phyloP scores from a whole-genome alignment of 53 echinoderm and acorn worm genomes.

The Actinopyga echinites region DNA sequence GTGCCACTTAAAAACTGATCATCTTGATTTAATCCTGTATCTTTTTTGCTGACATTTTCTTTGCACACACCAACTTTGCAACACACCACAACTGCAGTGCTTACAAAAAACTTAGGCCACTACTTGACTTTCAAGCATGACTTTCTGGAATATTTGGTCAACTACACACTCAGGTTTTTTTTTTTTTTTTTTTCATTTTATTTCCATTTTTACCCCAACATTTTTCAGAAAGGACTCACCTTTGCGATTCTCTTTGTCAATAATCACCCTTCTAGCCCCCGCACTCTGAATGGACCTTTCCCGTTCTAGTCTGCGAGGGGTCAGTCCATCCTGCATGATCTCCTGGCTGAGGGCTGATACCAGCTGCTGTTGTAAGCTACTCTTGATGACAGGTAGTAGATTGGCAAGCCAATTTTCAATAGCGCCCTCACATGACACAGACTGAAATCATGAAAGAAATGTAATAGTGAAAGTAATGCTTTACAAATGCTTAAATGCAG shows the following conservation, averaged over 20 bases:
- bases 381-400: slow-evolving; percentile 74
- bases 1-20: too few relatives aligned
- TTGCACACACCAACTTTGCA: too few relatives aligned
- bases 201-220: too few relatives aligned
- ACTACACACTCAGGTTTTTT: too few relatives aligned
- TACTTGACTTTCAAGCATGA: neutral
- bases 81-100: too few relatives aligned
- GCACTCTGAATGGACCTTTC: slow-evolving; percentile 95
- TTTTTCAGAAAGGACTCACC: too few relatives aligned
- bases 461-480: neutral
- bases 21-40: too few relatives aligned
- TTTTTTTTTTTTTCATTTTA: too few relatives aligned
- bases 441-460: slow-evolving; percentile 29
- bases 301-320: slow-evolving; percentile 13
- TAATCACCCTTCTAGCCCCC: slow-evolving; percentile 81
- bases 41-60: too few relatives aligned
- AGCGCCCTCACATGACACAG: slow-evolving; percentile 88
- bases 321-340: slow-evolving; percentile 58
- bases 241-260: slow-evolving; percentile 62
- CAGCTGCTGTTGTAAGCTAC: slow-evolving; percentile 81
- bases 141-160: too few relatives aligned
- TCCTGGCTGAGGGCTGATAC: slow-evolving; percentile 83
- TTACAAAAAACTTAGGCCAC: neutral
- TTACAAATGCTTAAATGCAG: neutral
- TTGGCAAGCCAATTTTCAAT: slow-evolving; percentile 86